Percentiles rank a stretch among this genome's conserved stretches.
Conservation (phyloP, 2,113 vertebrate species). For the Cyrtonyx montezumae region DNA sequence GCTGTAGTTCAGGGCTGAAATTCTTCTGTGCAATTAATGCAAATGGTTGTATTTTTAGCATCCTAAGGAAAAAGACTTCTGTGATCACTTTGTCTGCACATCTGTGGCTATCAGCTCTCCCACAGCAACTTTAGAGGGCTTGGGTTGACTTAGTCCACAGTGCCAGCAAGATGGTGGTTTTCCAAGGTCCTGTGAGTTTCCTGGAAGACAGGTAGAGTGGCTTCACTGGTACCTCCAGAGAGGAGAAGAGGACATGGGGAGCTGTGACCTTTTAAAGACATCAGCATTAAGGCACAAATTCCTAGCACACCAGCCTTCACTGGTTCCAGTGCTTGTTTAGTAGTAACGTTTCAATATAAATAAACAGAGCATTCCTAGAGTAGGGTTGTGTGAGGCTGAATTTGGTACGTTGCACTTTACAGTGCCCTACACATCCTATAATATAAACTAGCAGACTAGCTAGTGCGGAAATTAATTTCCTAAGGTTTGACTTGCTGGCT, state of each 20-base stretch:
- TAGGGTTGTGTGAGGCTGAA: slow-evolving; percentile 10
- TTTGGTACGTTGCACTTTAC: not conserved
- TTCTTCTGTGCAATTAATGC: slow-evolving; percentile 17
- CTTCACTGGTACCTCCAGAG: not conserved
- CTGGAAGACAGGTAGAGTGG: not conserved
- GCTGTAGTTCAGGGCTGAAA: not conserved
- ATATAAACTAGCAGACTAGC: slow-evolving; percentile 56
- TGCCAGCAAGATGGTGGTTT: not conserved
- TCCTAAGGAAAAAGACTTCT: slow-evolving; percentile 11
- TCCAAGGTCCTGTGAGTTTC: not conserved
- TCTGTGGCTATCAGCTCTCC: not conserved
- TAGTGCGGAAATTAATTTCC: slow-evolving; percentile 49
- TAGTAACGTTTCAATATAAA: slow-evolving; percentile 36
- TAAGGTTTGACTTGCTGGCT: slow-evolving; percentile 38
- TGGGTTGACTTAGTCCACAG: not conserved
- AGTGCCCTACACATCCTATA: slow-evolving; percentile 5
- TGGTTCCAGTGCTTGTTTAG: slow-evolving; percentile 33
- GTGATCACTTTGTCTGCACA: not conserved
- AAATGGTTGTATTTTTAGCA: slow-evolving; percentile 32
- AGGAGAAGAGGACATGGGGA: accelerated
- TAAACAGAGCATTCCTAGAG: not conserved
- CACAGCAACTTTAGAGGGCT: not conserved
- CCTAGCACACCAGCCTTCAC: not conserved
- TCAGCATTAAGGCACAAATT: not conserved
- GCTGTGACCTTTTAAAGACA: slow-evolving; percentile 27